These are phyloP conservation scores for Formica selysi DNA, from an alignment of 1,140 invertebrate genomes.

Conservation along the genomic window DNA sequence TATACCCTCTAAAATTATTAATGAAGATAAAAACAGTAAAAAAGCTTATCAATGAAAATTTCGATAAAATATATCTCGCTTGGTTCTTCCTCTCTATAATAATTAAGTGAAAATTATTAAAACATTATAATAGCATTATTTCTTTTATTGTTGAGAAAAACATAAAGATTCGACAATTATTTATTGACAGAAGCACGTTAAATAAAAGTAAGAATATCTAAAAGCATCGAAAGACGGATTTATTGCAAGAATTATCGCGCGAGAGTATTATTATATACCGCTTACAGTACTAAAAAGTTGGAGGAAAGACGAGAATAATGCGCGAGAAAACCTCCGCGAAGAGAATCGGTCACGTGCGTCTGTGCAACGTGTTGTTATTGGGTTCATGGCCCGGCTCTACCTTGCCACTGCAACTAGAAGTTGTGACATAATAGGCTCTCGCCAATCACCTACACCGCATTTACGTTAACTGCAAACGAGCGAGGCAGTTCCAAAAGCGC, in stretches of 20 bases:
- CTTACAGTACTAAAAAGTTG: background rate
- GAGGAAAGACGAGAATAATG: constrained; percentile 18
- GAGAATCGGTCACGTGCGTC: constrained; percentile 74
- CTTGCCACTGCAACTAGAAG: constrained; percentile 72
- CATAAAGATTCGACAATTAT: too few relatives aligned
- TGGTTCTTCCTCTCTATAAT: background rate
- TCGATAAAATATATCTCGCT: background rate
- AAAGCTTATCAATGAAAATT: background rate
- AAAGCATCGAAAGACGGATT: background rate
- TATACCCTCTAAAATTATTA: background rate
- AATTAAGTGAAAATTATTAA: background rate
- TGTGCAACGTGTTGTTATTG: constrained; percentile 76
- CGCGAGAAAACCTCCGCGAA: constrained; percentile 35
- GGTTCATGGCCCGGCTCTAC: constrained; percentile 78
- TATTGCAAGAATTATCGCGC: background rate
- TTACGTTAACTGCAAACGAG: background rate
- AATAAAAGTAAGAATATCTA: background rate
- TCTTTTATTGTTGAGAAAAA: too few relatives aligned
- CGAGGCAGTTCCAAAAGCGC: too few relatives aligned
- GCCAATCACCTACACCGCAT: constrained; percentile 63
- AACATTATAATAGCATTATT: background rate
- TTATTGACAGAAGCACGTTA: too few relatives aligned
- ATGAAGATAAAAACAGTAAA: background rate
- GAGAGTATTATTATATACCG: background rate
- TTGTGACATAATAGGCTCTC: constrained; percentile 78